Conservation (phyloP, 2,888 invertebrate species). For the Troides aeacus region DNA sequence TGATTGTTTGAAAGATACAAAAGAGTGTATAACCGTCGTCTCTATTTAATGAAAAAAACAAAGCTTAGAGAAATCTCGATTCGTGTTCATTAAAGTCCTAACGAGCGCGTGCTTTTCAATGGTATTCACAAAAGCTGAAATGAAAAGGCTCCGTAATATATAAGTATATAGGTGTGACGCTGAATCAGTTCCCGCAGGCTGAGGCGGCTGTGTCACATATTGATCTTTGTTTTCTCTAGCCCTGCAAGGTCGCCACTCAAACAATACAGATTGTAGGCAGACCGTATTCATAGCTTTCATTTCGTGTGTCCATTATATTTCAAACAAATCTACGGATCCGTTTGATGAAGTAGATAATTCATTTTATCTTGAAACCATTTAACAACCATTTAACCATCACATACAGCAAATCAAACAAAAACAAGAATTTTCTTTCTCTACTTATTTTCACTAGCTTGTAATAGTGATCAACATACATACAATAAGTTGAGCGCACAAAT, state of each 20-base stretch:
- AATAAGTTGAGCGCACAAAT: too few species aligned
- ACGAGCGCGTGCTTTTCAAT: slow-evolving; percentile 9
- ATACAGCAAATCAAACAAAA: too few species aligned
- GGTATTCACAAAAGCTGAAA: slow-evolving; percentile 14
- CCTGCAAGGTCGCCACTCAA: slow-evolving; percentile 20
- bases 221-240: slow-evolving; percentile 22
- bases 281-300: slow-evolving; percentile 1
- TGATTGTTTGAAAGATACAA: too few species aligned
- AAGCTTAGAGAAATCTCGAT: neutral
- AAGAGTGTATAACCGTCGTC: neutral
- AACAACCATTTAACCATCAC: too few species aligned
- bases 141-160: slow-evolving; percentile 5
- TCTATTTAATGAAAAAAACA: neutral
- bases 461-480: too few species aligned
- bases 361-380: too few species aligned
- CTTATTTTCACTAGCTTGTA: too few species aligned
- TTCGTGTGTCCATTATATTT: neutral
- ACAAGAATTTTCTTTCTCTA: too few species aligned
- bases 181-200: slow-evolving; percentile 7
- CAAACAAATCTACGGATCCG: too few species aligned
- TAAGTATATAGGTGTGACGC: slow-evolving; percentile 1
- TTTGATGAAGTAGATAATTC: too few species aligned
- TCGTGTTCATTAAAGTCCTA: neutral
- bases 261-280: slow-evolving; percentile 16
- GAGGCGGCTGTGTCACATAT: slow-evolving; percentile 19